Conservation (phyloP, 2,888 invertebrate species). For the Rotaria macrura region DNA sequence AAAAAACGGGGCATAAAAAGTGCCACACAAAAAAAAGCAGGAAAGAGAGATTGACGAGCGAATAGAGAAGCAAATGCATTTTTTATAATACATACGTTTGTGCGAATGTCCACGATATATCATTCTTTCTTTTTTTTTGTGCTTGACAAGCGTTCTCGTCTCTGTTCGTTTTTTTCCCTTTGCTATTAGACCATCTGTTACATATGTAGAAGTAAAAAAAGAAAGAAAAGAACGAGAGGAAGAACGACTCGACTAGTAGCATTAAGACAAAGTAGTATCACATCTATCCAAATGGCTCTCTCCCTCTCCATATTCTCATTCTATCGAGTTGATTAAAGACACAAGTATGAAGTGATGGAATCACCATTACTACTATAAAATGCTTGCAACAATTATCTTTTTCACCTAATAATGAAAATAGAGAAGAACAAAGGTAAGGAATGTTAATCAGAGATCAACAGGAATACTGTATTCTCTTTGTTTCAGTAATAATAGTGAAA, state of each 20-base stretch:
- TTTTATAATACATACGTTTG: background rate
- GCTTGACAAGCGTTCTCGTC: conserved; percentile 12
- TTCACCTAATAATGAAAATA: background rate
- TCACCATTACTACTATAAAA: background rate
- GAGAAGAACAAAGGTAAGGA: background rate
- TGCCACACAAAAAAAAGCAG: background rate
- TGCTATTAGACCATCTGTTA: background rate
- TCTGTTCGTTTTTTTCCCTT: background rate
- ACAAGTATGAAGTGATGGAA: background rate
- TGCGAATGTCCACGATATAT: background rate
- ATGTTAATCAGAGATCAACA: background rate
- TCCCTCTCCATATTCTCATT: background rate
- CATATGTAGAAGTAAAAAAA: background rate
- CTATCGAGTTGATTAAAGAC: background rate
- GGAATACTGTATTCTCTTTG: background rate
- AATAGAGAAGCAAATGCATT: background rate
- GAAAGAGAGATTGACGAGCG: background rate
- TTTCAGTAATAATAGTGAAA: background rate
- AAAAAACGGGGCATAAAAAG: background rate
- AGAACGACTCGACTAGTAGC: background rate
- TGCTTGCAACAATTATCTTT: background rate
- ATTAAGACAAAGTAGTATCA: background rate
- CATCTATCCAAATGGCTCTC: background rate
- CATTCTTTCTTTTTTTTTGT: background rate
- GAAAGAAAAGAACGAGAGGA: background rate